Conservation (phyloP, 2,888 invertebrate genomes). For the Nephrocerus scutellatus region DNA sequence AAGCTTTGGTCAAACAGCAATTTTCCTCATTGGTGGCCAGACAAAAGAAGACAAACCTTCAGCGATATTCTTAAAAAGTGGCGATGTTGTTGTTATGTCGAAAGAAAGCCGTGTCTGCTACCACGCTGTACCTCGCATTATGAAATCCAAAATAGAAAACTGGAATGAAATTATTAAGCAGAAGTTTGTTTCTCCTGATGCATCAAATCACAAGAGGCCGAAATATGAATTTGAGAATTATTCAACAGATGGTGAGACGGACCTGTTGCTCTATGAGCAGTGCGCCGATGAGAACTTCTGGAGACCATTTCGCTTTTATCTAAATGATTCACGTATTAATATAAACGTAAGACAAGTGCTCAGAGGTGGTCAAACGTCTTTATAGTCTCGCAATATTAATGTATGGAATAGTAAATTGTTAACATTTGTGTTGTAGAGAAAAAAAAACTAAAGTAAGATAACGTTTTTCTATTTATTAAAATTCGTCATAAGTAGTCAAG, state of each 20-base stretch:
- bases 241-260: conserved; percentile 16
- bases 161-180: conserved; percentile 47
- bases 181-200: neutral
- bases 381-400: no score
- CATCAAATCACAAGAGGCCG: conserved; percentile 10
- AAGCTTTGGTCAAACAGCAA: conserved; percentile 91
- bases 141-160: conserved; percentile 49
- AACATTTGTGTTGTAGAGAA: neutral
- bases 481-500: no score
- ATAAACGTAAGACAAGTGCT: conserved; percentile 90
- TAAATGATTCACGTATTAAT: conserved; percentile 75
- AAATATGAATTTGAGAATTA: conserved; percentile 14
- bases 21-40: conserved; percentile 85
- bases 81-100: conserved; percentile 89
- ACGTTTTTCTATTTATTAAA: neutral
- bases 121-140: conserved; percentile 88
- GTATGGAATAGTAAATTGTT: no score
- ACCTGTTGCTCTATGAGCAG: conserved; percentile 30
- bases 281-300: conserved; percentile 48
- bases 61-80: conserved; percentile 73
- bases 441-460: neutral
- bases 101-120: conserved; percentile 75
- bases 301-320: conserved; percentile 55
- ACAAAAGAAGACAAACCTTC: conserved; percentile 60
- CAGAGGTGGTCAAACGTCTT: conserved; percentile 48